Base-by-base conservation (phyloP, 1,140 invertebrate genomes). In the Megalopta genalis region DNA sequence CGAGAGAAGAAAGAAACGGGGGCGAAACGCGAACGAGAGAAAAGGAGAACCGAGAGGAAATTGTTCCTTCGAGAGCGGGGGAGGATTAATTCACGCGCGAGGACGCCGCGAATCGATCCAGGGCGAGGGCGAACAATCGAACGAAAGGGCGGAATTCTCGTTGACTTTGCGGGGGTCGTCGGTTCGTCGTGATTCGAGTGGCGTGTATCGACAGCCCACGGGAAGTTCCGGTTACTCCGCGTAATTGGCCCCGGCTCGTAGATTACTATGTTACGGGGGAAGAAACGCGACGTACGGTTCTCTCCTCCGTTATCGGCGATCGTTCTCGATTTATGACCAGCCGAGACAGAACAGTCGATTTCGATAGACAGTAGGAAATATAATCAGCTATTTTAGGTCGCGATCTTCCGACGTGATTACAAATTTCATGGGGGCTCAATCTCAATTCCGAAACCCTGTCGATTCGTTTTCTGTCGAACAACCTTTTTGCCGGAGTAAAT, bases 201-300 rank as follows among this genome's bases (percentile, higher is more conserved):
- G 71, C 54, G 64, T 69, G 74, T 85, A 84, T 84, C 72, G 82
- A 84, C 77, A 84, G 74, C 46, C 60, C 25, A 54, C 16, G 64
- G 59, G 46, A 84, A 82, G 68, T 83, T 67, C 77, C 60, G 60
- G 60, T 65, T 69, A 73, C 64, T 76, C 46, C 71, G 49, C 70
- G 72, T 77, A 85, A 85, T 84, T 81, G 78, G 68, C 37, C 80
- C 37, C 14, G 57, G 64, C 16, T 65, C 60, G 64, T 70, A 84
- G 74, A 85, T 84, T 84, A 85, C 57, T 83, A 83, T 42, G 83
- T 84, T 84, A 84, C 68, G 57, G 46, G 37, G 46, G 59, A 63
- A 71, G 80, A 73, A 74, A 79, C 70, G 54, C 42, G 10, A 80
- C 42, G 54, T 57, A 57, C 32, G 49, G 46, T 12, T 66, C 63